Base-by-base conservation (phyloP, 2,797 vertebrate species). In the Mionectes olivaceus region DNA sequence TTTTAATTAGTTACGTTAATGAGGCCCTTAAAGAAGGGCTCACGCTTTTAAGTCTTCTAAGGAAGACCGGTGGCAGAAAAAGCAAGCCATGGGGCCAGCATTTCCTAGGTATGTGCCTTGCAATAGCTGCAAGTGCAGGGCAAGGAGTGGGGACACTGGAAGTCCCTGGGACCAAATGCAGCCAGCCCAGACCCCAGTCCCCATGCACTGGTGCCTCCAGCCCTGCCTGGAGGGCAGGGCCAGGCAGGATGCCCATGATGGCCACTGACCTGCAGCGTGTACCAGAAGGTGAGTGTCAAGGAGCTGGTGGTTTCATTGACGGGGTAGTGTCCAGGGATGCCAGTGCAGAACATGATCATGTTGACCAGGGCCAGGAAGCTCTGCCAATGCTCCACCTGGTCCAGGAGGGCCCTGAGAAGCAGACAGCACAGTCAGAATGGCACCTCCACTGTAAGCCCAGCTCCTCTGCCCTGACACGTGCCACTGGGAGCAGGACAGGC, bases 321-420 rank as follows among this genome's bases (percentile, higher is more conserved):
- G 0, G 99, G 99, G 93, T 99, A 99, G 96, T 99, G 99, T 61
- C 99, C 99, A 0, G 99, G 99, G 94, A 99, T 99, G 80, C 99
- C 99, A 0, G 99, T 99, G 97, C 99, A 99, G 98, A 99, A 99
- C 99, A 99, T 99, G 97, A 99, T 99, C 99, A 99, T 99, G 98
- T 99, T 99, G 96, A 99, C 99, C 85, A 99, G 97, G 21, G 99
- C 99, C 97, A 99, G 98, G 95, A 99, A 99, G 94, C 99, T 99
- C 98, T 99, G 99, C 99, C 99, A 99, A 97, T 99, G 99, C 91
- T 99, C 99, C 94, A 99, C 99, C 95, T 99, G 99, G 94, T 99
- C 99, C 98, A 99, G 96, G 68, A 99, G 98, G 52, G 99, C 98
- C 98, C 99, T 99, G 85, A 32, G 76, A 50, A 86, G 41, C 59